Base-by-base conservation (phyloP, 2,888 invertebrate genomes). In the Carpatolechia fugitivella region DNA sequence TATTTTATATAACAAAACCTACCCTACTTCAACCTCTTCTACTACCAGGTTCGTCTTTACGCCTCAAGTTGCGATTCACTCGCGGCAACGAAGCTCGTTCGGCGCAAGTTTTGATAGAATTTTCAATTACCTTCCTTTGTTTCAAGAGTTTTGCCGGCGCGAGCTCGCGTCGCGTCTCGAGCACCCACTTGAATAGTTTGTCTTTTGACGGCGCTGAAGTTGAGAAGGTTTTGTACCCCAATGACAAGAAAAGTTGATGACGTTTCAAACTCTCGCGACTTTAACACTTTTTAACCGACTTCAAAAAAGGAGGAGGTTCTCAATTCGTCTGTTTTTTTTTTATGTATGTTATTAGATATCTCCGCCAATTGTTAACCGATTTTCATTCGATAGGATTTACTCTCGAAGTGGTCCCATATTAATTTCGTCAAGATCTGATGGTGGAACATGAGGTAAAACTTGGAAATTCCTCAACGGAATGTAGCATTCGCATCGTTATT, bases 51-150 rank as follows among this genome's bases (percentile, higher is more conserved):
- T 44, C 24, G 1, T 5, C 11, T 7, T n/a, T 44, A 44, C 18
- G 36, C 51, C 29, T 16, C 52, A 16, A 38, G 11, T 16, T 11
- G 55, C 48, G 41, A 48, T 47, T 33, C 44, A 14, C 59, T 41
- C 57, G 60, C 59, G 54, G 59, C 58, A 59, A 58, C 62, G 60
- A 38, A 60, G 65, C 68, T 65, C 82, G 84, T 81, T 83, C 78
- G 75, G 75, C 74, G 78, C 76, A 89, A 89, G 87, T 88, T 89
- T 89, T 88, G 86, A 89, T 88, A 88, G 88, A 88, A 88, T 88
- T 89, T 89, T 89, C 88, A 89, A 88, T 87, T 87, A 88, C 86
- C 86, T 80, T 82, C 84, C 87, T 87, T 87, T 85, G 86, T 87
- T 85, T 79, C 80, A 70, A 78, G 84, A 85, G 81, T 79, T 67